phyloP scores from a whole-genome alignment of 2,113 vertebrate genomes.

The Ochotona princeps region DNA sequence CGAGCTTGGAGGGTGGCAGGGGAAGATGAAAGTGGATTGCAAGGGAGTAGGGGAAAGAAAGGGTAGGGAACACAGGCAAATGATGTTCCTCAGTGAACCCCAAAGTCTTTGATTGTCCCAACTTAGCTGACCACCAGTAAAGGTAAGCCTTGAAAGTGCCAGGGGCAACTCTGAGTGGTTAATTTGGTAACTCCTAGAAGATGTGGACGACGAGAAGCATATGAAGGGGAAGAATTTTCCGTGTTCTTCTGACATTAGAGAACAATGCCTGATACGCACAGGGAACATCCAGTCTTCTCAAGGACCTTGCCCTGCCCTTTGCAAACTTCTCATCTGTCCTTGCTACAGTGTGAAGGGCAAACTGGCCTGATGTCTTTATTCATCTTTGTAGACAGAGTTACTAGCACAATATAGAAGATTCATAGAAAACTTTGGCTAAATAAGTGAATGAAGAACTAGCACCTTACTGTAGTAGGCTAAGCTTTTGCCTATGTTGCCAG shows the following conservation, averaged over 20 bases:
- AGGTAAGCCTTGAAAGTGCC: too few relatives aligned
- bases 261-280: too few relatives aligned
- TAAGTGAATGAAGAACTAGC: too few relatives aligned
- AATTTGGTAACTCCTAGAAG: neutral
- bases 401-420: neutral
- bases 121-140: too few relatives aligned
- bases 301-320: neutral
- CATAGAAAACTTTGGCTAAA: too few relatives aligned
- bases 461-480: too few relatives aligned
- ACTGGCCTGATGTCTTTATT: neutral
- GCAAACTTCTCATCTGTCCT: neutral
- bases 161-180: neutral
- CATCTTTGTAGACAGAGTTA: neutral
- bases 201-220: conserved; percentile 9
- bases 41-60: too few relatives aligned
- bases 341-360: neutral
- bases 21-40: neutral
- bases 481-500: too few relatives aligned
- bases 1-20: neutral
- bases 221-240: neutral
- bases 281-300: neutral
- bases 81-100: neutral
- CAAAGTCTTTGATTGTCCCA: too few relatives aligned
- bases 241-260: neutral
- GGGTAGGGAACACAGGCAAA: neutral